A percentile compares a stretch with the other conserved stretches of the same genome.
Evolutionary conservation across 1,140 invertebrate genomes (phyloP).

Genomic region (Goniozus legneri): DNA sequence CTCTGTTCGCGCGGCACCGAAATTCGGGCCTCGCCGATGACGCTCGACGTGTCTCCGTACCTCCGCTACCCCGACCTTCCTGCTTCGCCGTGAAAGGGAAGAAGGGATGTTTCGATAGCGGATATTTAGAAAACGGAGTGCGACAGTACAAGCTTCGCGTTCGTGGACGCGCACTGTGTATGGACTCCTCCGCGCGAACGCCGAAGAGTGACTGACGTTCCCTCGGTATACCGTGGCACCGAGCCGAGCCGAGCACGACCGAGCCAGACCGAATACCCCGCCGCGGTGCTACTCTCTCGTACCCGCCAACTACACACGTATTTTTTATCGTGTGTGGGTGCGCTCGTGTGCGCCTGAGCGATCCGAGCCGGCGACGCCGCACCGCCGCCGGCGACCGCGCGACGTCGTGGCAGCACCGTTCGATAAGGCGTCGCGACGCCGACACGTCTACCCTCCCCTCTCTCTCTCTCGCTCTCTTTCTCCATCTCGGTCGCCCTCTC

Average conservation of each 20-base stretch:
- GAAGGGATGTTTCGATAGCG: neutral
- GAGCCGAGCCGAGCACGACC: slow-evolving; percentile 29
- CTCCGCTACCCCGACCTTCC: too few species aligned
- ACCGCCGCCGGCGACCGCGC: slow-evolving; percentile 26
- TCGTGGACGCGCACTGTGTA: slow-evolving; percentile 20
- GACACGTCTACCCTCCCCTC: neutral
- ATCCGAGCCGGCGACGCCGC: slow-evolving; percentile 31
- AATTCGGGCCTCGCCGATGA: too few species aligned
- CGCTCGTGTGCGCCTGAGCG: too few species aligned
- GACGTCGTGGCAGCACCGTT: slow-evolving; percentile 26
- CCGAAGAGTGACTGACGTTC: slow-evolving; percentile 51
- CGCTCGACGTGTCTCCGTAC: too few species aligned
- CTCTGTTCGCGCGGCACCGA: too few species aligned
- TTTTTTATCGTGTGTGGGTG: too few species aligned
- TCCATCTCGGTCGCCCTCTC: neutral
- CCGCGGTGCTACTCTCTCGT: too few species aligned
- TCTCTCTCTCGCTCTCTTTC: neutral
- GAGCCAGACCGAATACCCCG: slow-evolving; percentile 21
- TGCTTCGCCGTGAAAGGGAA: too few species aligned
- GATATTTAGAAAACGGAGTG: slow-evolving; percentile 11
- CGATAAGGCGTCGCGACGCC: slow-evolving; percentile 26
- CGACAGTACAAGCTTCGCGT: slow-evolving; percentile 24
- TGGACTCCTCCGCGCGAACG: slow-evolving; percentile 46
- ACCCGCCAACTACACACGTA: too few species aligned
- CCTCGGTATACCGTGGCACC: slow-evolving; percentile 19